Base-by-base conservation (phyloP, 2,888 invertebrate species). In the Nemurella pictetii region DNA sequence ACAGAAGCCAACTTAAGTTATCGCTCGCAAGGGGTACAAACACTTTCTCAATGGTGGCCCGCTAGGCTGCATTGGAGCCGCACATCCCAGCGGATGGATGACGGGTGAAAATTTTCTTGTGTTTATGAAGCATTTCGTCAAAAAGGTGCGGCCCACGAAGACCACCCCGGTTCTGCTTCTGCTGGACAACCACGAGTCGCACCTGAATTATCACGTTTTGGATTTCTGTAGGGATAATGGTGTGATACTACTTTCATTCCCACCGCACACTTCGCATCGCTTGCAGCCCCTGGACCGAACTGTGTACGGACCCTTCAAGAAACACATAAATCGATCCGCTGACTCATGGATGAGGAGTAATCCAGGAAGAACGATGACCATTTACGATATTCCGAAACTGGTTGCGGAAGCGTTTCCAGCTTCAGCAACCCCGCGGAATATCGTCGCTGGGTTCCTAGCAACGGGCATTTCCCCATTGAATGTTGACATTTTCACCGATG, bases 201-300 rank as follows among this genome's bases (percentile, higher is more conserved):
- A 89, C 86, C 81, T 88, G 27, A 85, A 84, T 73, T 85, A 86
- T 81, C 86, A 86, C 86, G 87, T 85, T 74, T 87, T 87, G 85
- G 88, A 88, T 87, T 87, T 86, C 87, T 89, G 88, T 86, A 89
- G 89, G 87, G 88, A 88, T 55, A 88, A 88, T 87, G 89, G 90
- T 7, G 89, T 91, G 35, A 87, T 89, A 75, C 85, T 90, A 78
- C 87, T 90, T 72, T 89, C 90, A 9, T 88, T 90, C 77, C 90
- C 89, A 30, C 90, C 89, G n/a, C 90, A 91, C 87, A 89, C 89
- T 83, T 88, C 89, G 2, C 90, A 89, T 83, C 90, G 89, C 86
- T 83, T 91, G 80, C 91, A 91, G 88, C 90, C 90, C 20, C 87
- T 90, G 25, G 89, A 91, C 87, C 88, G 89, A 9, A 88, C 89